Evolutionary conservation across 2,113 vertebrate species (phyloP).

Genomic region (Hippocampus barbouri): DNA sequence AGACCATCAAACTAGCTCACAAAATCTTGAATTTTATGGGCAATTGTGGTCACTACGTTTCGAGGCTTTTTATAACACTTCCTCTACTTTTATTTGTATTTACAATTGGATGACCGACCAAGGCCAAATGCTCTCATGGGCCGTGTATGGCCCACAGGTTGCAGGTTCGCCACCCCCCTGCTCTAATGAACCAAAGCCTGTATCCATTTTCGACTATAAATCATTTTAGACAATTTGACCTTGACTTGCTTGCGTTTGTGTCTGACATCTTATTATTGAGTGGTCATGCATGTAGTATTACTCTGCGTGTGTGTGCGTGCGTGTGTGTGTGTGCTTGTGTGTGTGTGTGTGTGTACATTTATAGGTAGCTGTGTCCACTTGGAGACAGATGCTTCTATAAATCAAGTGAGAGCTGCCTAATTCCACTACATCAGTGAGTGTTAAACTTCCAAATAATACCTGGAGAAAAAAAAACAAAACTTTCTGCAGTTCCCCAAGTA

Average conservation of each 20-base stretch:
- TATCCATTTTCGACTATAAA: not conserved
- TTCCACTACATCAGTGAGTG: conserved; percentile 40
- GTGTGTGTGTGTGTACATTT: conserved; percentile 1
- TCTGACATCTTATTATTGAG: not conserved
- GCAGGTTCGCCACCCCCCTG: not conserved
- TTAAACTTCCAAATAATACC: conserved; percentile 35
- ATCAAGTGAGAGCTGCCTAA: conserved; percentile 53
- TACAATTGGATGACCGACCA: not conserved
- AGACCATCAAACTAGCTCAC: not conserved
- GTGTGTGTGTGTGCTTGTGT: not conserved
- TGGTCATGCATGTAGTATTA: not conserved
- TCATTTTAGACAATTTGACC: not conserved
- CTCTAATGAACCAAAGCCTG: not conserved
- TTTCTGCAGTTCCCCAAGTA: not conserved
- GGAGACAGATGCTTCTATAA: conserved; percentile 63
- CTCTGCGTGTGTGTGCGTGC: not conserved
- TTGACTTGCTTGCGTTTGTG: not conserved
- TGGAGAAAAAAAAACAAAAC: not conserved
- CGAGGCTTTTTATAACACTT: not conserved
- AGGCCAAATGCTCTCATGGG: not conserved
- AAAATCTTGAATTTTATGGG: not conserved
- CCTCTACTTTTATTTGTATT: not conserved
- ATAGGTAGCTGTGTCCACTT: conserved; percentile 45
- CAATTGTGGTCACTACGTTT: not conserved
- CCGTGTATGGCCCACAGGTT: not conserved